Base-by-base conservation (phyloP, 2,888 invertebrate genomes). In the Cosmia trapezina region DNA sequence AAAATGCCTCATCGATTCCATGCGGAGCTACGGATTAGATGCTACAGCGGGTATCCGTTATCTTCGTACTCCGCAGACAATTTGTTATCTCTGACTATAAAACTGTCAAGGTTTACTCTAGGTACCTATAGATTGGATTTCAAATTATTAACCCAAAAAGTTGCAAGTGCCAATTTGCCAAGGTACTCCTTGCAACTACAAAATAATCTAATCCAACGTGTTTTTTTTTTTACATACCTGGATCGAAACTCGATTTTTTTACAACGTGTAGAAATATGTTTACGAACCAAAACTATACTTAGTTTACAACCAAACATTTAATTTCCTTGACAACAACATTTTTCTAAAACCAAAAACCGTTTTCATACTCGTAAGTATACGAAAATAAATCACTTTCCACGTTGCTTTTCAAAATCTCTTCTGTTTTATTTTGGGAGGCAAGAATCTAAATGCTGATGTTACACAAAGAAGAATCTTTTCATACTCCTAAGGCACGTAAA, bases 401-500 rank as follows among this genome's bases (percentile, higher is more conserved):
- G 8, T 14, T 12, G 6, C n/a, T 54, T 63, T 68, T 61, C 14
- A 65, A 59, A 64, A 68, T 4, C 28, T 37, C 47, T 19, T 49
- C 19, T 59, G 17, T 70, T 64, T 63, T 65, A 45, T 72, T 78
- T 62, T 9, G 37, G 41, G 64, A 71, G 12, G 51, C 62, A 74
- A 76, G 78, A 81, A 76, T 76, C 70, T 81, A 78, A 81, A 72
- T 62, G 61, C 76, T 68, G 69, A 83, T 77, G 67, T 81, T 64
- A 72, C 59, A 84, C 76, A 83, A 76, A 80, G 70, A 74, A 69
- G 49, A 73, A 76, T 85, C 80, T 84, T 87, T 87, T 88, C 71
- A 81, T 73, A 73, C 59, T 69, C 53, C 71, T 76, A 65, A 80
- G 76, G 70, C 51, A 81, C 72, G 78, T 70, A 81, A 83, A 74